Conservation (phyloP, 2,888 invertebrate genomes). For the Hypomecis atomaria region DNA sequence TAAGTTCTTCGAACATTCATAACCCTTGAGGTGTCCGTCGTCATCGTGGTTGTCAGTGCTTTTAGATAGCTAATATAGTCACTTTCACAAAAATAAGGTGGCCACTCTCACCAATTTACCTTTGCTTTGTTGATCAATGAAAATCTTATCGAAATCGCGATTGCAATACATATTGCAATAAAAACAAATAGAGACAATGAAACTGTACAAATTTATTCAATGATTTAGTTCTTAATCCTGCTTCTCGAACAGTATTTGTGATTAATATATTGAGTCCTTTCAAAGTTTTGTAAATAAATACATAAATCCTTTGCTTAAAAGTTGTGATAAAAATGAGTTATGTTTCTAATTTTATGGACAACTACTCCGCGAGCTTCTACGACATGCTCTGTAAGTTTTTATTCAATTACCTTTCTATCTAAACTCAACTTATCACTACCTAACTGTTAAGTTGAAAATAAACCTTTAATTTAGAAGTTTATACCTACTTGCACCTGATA, state of each 20-base stretch:
- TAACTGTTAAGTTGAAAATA: background rate
- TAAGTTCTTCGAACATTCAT: no score
- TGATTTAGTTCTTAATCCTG: background rate
- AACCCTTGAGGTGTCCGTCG: no score
- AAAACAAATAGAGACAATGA: slow-evolving; percentile 47
- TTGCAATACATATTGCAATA: slow-evolving; percentile 29
- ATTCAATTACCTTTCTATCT: slow-evolving; percentile 9
- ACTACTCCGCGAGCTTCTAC: slow-evolving; percentile 73
- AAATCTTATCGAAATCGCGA: background rate
- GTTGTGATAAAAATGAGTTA: slow-evolving; percentile 62
- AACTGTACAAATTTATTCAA: background rate
- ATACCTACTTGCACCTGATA: no score
- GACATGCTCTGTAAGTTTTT: slow-evolving; percentile 74
- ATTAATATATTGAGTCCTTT: background rate
- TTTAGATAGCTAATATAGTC: no score
- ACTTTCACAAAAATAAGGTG: no score
- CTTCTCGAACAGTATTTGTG: background rate
- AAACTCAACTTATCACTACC: no score
- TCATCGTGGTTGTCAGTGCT: no score
- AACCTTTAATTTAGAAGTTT: background rate
- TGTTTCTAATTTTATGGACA: slow-evolving; percentile 68
- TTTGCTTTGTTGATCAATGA: background rate
- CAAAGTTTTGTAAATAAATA: background rate
- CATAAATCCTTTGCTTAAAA: background rate
- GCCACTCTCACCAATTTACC: no score